Base-by-base conservation (phyloP, 2,797 vertebrate genomes). In the Acipenser oxyrinchus region DNA sequence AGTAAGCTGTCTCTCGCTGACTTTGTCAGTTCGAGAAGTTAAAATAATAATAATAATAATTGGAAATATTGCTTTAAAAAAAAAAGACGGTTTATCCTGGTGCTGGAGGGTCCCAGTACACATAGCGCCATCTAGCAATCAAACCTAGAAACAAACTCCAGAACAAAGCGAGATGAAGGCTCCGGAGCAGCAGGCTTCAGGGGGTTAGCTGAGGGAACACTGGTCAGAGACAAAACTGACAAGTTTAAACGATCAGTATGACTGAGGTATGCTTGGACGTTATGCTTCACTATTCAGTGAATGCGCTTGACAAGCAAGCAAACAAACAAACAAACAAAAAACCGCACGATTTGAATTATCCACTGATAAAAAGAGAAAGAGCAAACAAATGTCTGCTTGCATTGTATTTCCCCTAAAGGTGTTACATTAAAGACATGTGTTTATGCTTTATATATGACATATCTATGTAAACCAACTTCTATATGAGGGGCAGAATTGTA, bases 61-160 rank as follows among this genome's bases (percentile, higher is more conserved):
- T 70, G 70, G 77, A 72, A 79, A 73, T 65, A 73, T 71, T 52
- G 37, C 37, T 37, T 37, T 37, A 37, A 37, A 37, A 37, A 67
- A 72, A 72, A 73, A 78, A 66, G 72, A 75, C 65, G 67, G 78
- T 81, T 79, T 77, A 75, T 79, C 77, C 74, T 75, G 76, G 76
- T 81, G 75, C 70, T 69, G 71, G 79, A 88, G 87, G 81, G 89
- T 92, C 91, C 85, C 90, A 90, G 86, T 89, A 92, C 83, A 77
- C 85, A 88, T 86, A 95, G 95, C 94, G 95, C 94, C 95, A 97
- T 90, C 95, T 97, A 95, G 95, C 89, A 89, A 92, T 89, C 88
- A 90, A 88, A 86, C 72, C 72, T 77, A 84, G 89, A 89, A 94
- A 90, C 84, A 87, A 90, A 92, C 78, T 79, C 67, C 66, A 73